phyloP scores from a whole-genome alignment of 2,888 invertebrate genomes.

The Ennomos erosarius region DNA sequence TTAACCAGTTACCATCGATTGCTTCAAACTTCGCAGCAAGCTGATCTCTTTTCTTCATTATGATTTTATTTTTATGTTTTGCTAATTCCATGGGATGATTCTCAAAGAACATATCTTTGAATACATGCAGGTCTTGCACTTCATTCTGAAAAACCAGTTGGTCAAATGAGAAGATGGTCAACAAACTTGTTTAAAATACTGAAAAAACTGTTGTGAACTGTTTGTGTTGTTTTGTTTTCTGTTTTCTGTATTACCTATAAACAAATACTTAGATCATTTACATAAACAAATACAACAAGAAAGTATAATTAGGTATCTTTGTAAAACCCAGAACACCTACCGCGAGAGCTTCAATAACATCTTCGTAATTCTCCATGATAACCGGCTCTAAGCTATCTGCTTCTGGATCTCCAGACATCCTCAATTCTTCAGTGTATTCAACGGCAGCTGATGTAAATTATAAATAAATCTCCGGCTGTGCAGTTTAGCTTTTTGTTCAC shows the following conservation, averaged over 20 bases:
- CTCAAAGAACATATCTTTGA: slow-evolving; percentile 92
- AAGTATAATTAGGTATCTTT: neutral
- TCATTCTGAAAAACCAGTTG: slow-evolving; percentile 78
- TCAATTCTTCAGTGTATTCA: neutral
- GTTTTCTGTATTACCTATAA: too few relatives aligned
- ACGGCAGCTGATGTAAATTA: neutral
- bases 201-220: too few relatives aligned
- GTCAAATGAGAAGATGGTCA: too few relatives aligned
- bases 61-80: slow-evolving; percentile 83
- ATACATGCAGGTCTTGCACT: slow-evolving; percentile 87
- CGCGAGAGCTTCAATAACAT: slow-evolving; percentile 62
- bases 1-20: slow-evolving; percentile 84
- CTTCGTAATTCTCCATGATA: slow-evolving; percentile 52
- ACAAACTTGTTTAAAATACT: too few relatives aligned
- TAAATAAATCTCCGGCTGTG: too few relatives aligned
- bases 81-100: slow-evolving; percentile 89
- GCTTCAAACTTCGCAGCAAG: slow-evolving; percentile 87
- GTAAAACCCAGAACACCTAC: slow-evolving; percentile 52
- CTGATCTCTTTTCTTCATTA: slow-evolving; percentile 87
- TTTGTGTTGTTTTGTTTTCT: too few relatives aligned
- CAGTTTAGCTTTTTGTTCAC: too few relatives aligned
- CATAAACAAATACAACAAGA: too few relatives aligned
- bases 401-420: slow-evolving; percentile 52
- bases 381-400: slow-evolving; percentile 49
- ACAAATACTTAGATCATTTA: too few relatives aligned